A percentile compares a stretch with the other conserved stretches of the same genome.
Evolutionary conservation across 1,140 invertebrate species (phyloP).

Genomic region (Melipona quadrifasciata): DNA sequence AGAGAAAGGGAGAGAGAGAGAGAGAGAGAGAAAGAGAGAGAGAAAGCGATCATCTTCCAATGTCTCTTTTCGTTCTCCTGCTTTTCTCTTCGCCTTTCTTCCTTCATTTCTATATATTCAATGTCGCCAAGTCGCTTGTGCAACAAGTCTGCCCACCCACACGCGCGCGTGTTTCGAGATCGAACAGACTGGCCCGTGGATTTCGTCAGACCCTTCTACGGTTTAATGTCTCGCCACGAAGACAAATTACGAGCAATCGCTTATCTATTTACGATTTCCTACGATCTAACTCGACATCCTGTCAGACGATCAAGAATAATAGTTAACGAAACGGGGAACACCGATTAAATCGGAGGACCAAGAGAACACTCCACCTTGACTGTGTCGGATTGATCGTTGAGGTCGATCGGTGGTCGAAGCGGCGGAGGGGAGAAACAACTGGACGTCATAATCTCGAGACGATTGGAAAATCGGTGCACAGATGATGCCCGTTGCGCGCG

Average conservation of each 20-base stretch:
- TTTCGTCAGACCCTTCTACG: constrained; percentile 27
- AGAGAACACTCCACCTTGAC: constrained; percentile 84
- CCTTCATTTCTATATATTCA: neutral
- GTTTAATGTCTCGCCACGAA: too few relatives aligned
- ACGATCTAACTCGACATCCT: neutral
- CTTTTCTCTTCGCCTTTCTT: neutral
- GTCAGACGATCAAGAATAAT: neutral
- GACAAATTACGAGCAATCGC: neutral
- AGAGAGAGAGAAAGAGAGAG: too few relatives aligned
- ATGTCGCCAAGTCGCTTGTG: constrained; percentile 53
- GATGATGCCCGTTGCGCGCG: constrained; percentile 1
- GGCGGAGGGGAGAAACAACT: constrained; percentile 86
- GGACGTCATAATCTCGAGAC: constrained; percentile 80
- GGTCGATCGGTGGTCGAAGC: constrained; percentile 88
- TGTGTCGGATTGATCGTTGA: constrained; percentile 89
- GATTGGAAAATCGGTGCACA: constrained; percentile 40
- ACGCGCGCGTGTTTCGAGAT: constrained; percentile 8
- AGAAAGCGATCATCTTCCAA: neutral
- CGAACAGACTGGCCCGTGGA: neutral
- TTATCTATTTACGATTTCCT: neutral
- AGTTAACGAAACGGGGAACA: neutral
- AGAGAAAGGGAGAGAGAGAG: too few relatives aligned
- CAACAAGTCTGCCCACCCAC: constrained; percentile 57
- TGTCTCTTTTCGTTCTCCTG: neutral
- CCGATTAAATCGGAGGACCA: neutral